Evolutionary conservation across 2,797 vertebrate species (phyloP), one percentile per base, ranked within the genome.

Genomic region (Leptoclinus maculatus): DNA sequence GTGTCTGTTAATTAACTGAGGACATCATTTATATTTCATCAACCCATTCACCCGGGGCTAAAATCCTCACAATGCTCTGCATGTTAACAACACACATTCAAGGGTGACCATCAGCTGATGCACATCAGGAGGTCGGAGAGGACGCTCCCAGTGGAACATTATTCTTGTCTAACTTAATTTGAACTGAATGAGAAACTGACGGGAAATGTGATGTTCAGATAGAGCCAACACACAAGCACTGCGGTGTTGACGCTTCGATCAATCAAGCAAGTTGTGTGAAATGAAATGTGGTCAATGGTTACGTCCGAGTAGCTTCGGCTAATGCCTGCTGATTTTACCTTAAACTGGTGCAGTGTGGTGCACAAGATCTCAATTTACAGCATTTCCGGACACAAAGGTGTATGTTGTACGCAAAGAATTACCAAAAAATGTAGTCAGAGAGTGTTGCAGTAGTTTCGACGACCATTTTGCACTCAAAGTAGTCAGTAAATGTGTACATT

Each of bases 31-130:
- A 32, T 65, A 65, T 60, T 76, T 74, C 47, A 56, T 27, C 4
- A 47, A 53, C 41, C 45, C 3, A 29, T 78, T 71, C 16, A 49
- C 62, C 23, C 17, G 41, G 49, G 14, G 29, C 13, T 67, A 25
- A 41, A 62, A 71, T 54, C 32, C 5, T 77, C 10, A 53, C 17
- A 32, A 14, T 34, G 38, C 32, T 57, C 45, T 66, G 32, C 6
- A 21, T 41, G 79, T 47, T 36, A 38, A 49, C 60, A 47, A 65
- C 59, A 43, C 49, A 73, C 2, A 34, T 71, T 29, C 21, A 2
- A 74, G 25, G 53, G 29, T 32, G 69, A 60, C 53, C 19, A 27
- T 76, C 39, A 27, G 60, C 16, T 71, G 65, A 66, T 34, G 36
- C n/a, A 36, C 56, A 66, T 56, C 62, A 71, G 49, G 25, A 66